A percentile compares a stretch with the other conserved stretches of the same genome.
These are phyloP conservation scores for Cisticola juncidis DNA, from an alignment of 2,113 vertebrate species.

Conservation along the genomic window DNA sequence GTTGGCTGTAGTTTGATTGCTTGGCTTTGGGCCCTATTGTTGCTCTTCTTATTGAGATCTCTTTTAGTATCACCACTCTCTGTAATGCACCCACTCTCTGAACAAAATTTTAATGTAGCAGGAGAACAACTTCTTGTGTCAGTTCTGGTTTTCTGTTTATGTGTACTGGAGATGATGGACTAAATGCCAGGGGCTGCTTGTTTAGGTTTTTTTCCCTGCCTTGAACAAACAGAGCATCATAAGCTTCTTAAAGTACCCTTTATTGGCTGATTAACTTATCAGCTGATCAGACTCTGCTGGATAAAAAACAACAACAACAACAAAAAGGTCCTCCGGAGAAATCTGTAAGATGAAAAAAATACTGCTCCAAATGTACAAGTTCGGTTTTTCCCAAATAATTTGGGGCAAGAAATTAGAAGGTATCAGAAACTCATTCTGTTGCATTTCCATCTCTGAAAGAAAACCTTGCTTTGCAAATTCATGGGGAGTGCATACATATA, in stretches of 20 bases:
- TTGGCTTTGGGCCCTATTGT: neutral
- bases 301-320: slow-evolving; percentile 42
- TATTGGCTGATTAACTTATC: neutral
- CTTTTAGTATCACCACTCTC: neutral
- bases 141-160: neutral
- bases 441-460: neutral
- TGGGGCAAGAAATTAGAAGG: neutral
- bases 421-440: neutral
- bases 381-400: neutral
- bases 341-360: neutral
- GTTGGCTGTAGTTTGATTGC: neutral
- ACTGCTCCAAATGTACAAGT: neutral
- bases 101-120: neutral
- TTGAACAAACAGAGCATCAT: neutral
- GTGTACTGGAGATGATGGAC: neutral
- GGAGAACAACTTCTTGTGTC: neutral
- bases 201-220: neutral
- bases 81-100: neutral
- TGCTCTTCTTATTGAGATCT: neutral
- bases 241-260: neutral
- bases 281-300: neutral
- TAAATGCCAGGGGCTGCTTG: neutral
- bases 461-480: neutral
- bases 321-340: neutral
- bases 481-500: neutral